Percentiles rank a stretch among this genome's conserved stretches.
phyloP scores from a whole-genome alignment of 2,888 invertebrate genomes.

The Coremacera marginata region DNA sequence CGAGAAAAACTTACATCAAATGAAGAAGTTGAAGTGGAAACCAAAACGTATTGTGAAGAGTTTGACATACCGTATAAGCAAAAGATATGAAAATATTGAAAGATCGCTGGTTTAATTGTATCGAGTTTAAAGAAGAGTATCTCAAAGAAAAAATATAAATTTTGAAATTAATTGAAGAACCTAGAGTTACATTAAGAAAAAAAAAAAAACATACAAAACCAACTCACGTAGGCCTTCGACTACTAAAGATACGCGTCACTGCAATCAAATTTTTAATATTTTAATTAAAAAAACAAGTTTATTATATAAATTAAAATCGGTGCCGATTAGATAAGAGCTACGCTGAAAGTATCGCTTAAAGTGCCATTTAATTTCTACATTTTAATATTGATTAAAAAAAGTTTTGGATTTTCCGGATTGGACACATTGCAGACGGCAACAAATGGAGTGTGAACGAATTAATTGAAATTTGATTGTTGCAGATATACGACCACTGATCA shows the following conservation, averaged over 20 bases:
- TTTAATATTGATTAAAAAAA: not conserved
- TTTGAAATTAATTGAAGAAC: too few species aligned
- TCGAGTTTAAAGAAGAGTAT: too few species aligned
- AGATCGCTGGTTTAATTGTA: too few species aligned
- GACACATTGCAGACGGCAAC: not conserved
- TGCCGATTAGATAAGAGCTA: slow-evolving; percentile 59
- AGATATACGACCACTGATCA: slow-evolving; percentile 49
- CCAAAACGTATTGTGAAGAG: too few species aligned
- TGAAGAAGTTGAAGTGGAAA: too few species aligned
- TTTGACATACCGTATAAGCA: too few species aligned
- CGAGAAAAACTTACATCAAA: too few species aligned
- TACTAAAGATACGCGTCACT: not conserved
- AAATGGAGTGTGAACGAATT: slow-evolving; percentile 48
- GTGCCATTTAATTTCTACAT: slow-evolving; percentile 54
- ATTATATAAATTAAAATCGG: slow-evolving; percentile 66
- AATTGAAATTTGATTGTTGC: slow-evolving; percentile 64
- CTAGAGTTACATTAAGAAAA: too few species aligned
- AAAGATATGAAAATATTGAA: too few species aligned
- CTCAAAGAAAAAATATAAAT: too few species aligned
- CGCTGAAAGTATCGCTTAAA: slow-evolving; percentile 59
- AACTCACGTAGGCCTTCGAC: slow-evolving; percentile 6
- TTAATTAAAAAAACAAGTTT: slow-evolving; percentile 64
- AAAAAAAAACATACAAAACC: slow-evolving; percentile 2
- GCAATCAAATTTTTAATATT: slow-evolving; percentile 53
- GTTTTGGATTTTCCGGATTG: not conserved